These are phyloP conservation scores for Mechanitis messenoides DNA, from an alignment of 2,888 invertebrate species.

Conservation along the genomic window DNA sequence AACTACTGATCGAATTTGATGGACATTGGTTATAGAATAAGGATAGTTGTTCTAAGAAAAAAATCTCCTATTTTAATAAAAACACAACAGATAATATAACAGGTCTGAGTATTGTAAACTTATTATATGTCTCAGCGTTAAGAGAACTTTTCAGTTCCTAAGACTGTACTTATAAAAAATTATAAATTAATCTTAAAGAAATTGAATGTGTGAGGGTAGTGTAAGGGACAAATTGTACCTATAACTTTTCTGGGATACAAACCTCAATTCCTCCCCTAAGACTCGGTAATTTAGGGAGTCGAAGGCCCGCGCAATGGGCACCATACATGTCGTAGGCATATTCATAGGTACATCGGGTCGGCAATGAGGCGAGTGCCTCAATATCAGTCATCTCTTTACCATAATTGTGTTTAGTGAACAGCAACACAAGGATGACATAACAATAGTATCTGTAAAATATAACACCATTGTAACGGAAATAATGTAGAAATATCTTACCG, in stretches of 20 bases:
- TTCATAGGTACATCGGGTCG: constrained; percentile 69
- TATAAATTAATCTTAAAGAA: no score
- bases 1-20: no score
- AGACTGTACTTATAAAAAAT: no score
- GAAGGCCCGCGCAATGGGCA: constrained; percentile 70
- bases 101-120: no score
- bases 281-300: constrained; percentile 66
- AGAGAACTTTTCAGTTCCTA: no score
- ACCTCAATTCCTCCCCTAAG: constrained; percentile 76
- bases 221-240: no score
- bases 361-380: constrained; percentile 49
- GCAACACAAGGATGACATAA: constrained; percentile 9
- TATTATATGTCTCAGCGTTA: no score
- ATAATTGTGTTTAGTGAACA: constrained; percentile 16
- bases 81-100: no score
- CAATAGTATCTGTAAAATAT: background rate
- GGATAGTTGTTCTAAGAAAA: no score
- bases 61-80: no score
- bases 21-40: no score
- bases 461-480: constrained; percentile 2
- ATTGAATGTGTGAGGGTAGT: no score
- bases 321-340: constrained; percentile 73
- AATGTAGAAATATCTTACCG: background rate
- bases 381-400: constrained; percentile 56
- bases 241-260: constrained; percentile 13